Evolutionary conservation across 2,797 vertebrate genomes (phyloP).

Genomic region (Scolopax rusticola): DNA sequence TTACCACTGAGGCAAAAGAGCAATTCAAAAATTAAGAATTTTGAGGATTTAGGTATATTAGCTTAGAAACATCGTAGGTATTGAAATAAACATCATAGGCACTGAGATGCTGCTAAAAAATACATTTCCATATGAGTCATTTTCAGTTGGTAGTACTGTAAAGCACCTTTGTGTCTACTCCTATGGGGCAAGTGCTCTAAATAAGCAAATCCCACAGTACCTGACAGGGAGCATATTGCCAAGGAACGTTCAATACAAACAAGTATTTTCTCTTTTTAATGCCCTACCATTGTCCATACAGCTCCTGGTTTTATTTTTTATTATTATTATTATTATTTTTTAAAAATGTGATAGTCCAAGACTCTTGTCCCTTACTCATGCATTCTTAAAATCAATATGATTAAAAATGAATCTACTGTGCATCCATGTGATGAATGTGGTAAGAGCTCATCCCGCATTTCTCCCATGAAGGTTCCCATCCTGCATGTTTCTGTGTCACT

Average conservation of each 20-base stretch:
- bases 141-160: background rate
- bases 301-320: background rate
- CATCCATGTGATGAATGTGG: slow-evolving; percentile 26
- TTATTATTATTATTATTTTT: background rate
- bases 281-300: background rate
- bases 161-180: slow-evolving; percentile 17
- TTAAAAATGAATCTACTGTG: slow-evolving; percentile 31
- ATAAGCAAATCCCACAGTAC: background rate
- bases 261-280: background rate
- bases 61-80: background rate
- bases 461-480: background rate
- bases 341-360: background rate
- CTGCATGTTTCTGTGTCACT: background rate
- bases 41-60: background rate
- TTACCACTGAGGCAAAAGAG: background rate
- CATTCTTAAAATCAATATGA: slow-evolving; percentile 52
- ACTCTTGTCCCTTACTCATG: background rate
- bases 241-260: background rate
- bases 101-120: background rate
- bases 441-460: background rate
- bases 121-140: background rate
- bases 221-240: background rate
- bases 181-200: background rate
- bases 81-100: background rate
- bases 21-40: background rate